These are phyloP conservation scores for Heteromyza rotundicornis DNA, from an alignment of 2,888 invertebrate species.

Conservation along the genomic window DNA sequence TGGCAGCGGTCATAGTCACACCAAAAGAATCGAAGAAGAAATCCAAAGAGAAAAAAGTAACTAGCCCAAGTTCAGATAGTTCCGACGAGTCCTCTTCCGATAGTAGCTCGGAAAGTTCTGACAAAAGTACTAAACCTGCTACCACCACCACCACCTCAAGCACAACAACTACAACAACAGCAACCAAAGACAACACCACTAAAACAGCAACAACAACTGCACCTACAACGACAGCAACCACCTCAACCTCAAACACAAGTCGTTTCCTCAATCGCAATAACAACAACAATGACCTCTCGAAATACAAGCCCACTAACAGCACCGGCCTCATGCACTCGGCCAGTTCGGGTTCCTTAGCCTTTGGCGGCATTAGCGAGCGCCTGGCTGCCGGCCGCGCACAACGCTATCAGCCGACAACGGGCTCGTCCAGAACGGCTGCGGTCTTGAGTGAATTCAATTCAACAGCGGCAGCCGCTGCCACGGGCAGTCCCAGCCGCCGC, in stretches of 20 bases:
- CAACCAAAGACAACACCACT: constrained; percentile 47
- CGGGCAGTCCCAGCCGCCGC: constrained; percentile 20
- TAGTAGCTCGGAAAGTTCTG: constrained; percentile 39
- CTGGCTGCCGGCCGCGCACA: constrained; percentile 41
- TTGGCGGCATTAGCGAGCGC: constrained; percentile 57
- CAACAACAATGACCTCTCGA: constrained; percentile 50
- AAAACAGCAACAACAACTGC: constrained; percentile 43
- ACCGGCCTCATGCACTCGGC: constrained; percentile 51
- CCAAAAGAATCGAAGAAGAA: constrained; percentile 40
- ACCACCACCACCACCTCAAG: constrained; percentile 36
- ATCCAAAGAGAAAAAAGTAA: constrained; percentile 54
- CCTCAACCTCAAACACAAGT: constrained; percentile 24
- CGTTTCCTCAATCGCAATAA: constrained; percentile 28
- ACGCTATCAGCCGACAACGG: constrained; percentile 36
- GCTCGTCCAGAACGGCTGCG: constrained; percentile 19
- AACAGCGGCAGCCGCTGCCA: constrained; percentile 32
- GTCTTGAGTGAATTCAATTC: constrained; percentile 36
- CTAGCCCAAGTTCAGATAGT: constrained; percentile 40
- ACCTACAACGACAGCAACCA: constrained; percentile 14
- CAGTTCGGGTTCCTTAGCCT: constrained; percentile 55
- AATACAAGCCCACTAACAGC: constrained; percentile 43
- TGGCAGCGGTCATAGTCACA: constrained; percentile 23
- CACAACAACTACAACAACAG: constrained; percentile 60
- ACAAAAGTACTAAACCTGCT: constrained; percentile 35
- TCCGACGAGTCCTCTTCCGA: constrained; percentile 33